Evolutionary conservation across 2,797 vertebrate species (phyloP).

Genomic region (Setipinna tenuifilis): DNA sequence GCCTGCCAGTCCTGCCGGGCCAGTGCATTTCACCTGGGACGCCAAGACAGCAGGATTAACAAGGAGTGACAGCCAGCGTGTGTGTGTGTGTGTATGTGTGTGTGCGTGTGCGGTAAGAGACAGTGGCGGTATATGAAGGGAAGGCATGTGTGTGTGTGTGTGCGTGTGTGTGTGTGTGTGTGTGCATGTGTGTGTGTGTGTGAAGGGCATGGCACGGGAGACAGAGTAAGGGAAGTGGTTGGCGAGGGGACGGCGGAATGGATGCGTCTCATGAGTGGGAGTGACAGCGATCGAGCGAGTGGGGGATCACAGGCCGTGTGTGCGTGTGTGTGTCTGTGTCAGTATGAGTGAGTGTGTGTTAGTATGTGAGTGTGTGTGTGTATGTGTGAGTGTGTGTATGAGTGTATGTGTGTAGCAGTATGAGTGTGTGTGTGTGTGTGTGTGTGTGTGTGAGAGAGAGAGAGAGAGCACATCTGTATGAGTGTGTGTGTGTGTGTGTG

Average conservation of each 20-base stretch:
- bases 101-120: not conserved
- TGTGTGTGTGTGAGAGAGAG: not conserved
- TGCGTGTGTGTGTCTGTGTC: not conserved
- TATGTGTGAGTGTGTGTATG: not conserved
- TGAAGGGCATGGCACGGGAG: not conserved
- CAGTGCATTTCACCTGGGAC: slow-evolving; percentile 13
- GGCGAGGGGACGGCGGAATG: not conserved
- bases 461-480: no score
- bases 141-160: no score
- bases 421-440: not conserved
- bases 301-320: not conserved
- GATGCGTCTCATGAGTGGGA: not conserved
- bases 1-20: not conserved
- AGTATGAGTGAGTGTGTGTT: not conserved
- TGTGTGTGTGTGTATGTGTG: not conserved
- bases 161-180: no score
- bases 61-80: not conserved
- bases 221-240: not conserved
- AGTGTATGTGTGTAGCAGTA: no score
- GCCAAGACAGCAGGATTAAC: not conserved
- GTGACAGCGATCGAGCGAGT: slow-evolving; percentile 9
- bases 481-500: no score
- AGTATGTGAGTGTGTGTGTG: not conserved
- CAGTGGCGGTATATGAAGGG: no score
- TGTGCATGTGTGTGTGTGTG: no score